phyloP scores from a whole-genome alignment of 92 coral and sea anemone species.

The Zoanthus gigantus region DNA sequence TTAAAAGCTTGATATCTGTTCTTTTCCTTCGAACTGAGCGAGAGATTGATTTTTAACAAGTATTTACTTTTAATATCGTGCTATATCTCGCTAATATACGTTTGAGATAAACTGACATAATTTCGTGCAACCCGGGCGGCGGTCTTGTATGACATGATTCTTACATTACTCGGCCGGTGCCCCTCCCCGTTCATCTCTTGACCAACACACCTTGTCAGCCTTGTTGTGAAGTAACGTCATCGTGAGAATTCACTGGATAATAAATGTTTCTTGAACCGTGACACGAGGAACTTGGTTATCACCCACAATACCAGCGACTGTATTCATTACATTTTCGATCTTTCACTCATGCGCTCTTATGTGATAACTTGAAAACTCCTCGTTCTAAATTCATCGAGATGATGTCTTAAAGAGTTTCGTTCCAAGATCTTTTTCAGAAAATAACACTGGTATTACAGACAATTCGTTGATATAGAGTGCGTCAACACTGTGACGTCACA shows the following conservation, averaged over 20 bases:
- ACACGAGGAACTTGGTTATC: not conserved
- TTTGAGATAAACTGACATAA: not conserved
- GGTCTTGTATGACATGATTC: not conserved
- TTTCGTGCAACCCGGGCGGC: conserved; percentile 1
- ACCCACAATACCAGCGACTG: not conserved
- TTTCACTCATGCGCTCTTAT: not conserved
- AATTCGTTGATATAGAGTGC: conserved; percentile 15
- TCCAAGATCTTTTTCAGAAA: not conserved
- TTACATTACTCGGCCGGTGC: conserved; percentile 16
- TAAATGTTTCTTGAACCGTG: conserved; percentile 27
- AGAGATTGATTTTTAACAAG: not conserved
- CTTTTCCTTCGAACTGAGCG: not conserved
- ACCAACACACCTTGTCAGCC: conserved; percentile 30
- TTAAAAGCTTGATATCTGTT: not conserved
- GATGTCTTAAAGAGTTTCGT: not conserved
- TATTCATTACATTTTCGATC: not conserved
- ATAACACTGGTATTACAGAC: not conserved
- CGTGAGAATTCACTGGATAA: conserved; percentile 3
- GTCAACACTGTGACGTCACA: conserved; percentile 41
- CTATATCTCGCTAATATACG: not conserved
- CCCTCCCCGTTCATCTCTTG: not conserved
- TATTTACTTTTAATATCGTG: not conserved
- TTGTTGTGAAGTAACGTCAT: conserved; percentile 41
- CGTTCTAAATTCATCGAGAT: not conserved
- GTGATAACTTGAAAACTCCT: not conserved